These are phyloP conservation scores for Formicarius rufipectus DNA, from an alignment of 2,113 vertebrate species.

Conservation along the genomic window DNA sequence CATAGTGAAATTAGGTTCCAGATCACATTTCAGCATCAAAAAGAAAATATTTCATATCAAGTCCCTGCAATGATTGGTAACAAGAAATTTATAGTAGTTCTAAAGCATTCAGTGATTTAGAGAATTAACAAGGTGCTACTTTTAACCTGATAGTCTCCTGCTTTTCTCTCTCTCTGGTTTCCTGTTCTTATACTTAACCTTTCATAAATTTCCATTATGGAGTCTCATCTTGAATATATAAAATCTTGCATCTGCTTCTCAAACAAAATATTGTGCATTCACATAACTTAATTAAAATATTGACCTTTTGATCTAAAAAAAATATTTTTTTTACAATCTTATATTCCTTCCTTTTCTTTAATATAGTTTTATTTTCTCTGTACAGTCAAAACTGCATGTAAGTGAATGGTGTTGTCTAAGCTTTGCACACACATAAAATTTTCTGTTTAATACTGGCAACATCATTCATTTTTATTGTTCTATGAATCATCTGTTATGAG, in stretches of 20 bases:
- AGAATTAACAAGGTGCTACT: neutral
- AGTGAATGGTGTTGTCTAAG: neutral
- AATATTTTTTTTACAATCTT: neutral
- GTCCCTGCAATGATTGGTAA: neutral
- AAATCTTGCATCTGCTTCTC: neutral
- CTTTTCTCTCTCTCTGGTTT: neutral
- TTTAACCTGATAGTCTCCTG: neutral
- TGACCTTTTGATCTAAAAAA: neutral
- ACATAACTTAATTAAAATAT: neutral
- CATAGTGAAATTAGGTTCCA: neutral
- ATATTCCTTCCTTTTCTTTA: neutral
- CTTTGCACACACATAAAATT: neutral
- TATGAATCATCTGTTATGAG: neutral
- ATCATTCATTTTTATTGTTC: neutral
- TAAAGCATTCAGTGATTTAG: neutral
- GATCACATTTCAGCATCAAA: neutral
- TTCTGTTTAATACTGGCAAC: neutral
- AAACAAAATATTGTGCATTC: neutral
- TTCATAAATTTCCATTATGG: neutral
- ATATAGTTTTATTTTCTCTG: neutral
- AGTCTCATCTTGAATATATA: neutral
- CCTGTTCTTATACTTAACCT: neutral
- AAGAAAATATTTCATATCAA: neutral
- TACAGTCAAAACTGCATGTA: neutral
- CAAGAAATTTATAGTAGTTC: neutral